Evolutionary conservation across 2,888 invertebrate species (phyloP), one percentile per base, ranked within the genome.

Genomic region (Drosophila ezoana): DNA sequence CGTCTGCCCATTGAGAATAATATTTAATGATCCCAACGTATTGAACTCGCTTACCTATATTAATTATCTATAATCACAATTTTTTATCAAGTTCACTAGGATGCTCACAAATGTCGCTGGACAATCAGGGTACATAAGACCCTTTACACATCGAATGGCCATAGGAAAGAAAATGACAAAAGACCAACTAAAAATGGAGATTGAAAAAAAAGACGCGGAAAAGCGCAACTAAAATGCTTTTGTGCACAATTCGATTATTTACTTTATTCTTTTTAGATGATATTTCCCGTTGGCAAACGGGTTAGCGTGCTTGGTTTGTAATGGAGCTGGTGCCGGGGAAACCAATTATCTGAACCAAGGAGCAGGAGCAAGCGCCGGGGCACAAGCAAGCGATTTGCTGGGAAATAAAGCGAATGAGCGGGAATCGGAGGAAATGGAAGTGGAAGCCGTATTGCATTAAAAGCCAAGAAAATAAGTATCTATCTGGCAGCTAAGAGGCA

Each of bases 161-260:
- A 23, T 9, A 65, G 54, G 44, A 63, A 67, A 71, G 71, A 64
- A 78, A 33, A 32, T 8, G 28, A 40, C 40, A 8, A 28, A 28
- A 28, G 28, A 2, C 8, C 28, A 28, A 28, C 32, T 16, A 18
- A 53, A 52, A n/a, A 10, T 13, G 53, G 0, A 16, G 10, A 28
- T 40, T 4, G 60, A 69, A 11, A 35, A 48, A 48, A 28, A 18
- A 33, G 20, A 44, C 37, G 33, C 11, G 13, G 28, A 78, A 79
- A 72, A 71, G 71, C 54, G 76, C 68, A 72, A 64, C 63, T 61
- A 61, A 70, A 82, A 66, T 45, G 68, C 74, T 82, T 87, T 86
- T 88, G 83, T 85, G 72, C 74, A 76, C 87, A 88, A 90, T 89
- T 90, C 89, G 88, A 89, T 90, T 90, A 90, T 84, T 86, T 81